Base-by-base conservation (phyloP, 2,797 vertebrate genomes). In the Urocyon cinereoargenteus region DNA sequence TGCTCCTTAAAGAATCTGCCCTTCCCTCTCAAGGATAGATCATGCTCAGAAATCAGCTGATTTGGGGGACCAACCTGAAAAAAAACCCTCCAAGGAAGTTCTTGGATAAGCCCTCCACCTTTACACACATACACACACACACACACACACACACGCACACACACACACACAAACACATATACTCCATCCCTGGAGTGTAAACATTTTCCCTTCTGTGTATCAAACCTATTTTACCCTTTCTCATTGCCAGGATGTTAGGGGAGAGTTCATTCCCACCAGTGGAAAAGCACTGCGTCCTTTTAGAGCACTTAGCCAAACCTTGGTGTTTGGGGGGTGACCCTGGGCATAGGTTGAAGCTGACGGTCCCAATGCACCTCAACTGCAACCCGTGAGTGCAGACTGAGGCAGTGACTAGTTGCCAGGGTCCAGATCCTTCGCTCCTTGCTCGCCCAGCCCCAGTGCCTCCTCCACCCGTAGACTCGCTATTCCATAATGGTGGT, bases 161-260 rank as follows among this genome's bases (percentile, higher is more conserved):
- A 72, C 22, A 81, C 22, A 79, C 0, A 70, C 9, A 92, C 18
- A 88, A 26, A 96, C 28, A 79, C 34, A 88, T 40, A 92, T 18
- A 34, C 49, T 5, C 40, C 5, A 49, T 26, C 24, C 22, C 72
- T 49, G 45, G 92, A 55, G 6, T 26, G 22, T 90, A 90, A 96
- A 70, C 70, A 66, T 86, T 51, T 95, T 73, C 82, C 59, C 49
- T 96, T 93, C 66, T 53, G 34, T 96, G 24, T 94, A 36, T 84
- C 88, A 51, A 94, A 73, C 2, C 78, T 92, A 13, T 62, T 82
- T 89, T 62, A 53, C 22, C 82, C 64, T 94, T 91, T 90, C 40
- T 81, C 72, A 49, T 15, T 72, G 34, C 86, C 81, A 79, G 36
- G 31, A 61, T 87, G 18, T 87, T 93, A 13, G 45, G 61, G 97